phyloP scores from a whole-genome alignment of 92 coral and sea anemone species.

The Phenganax subtilis region DNA sequence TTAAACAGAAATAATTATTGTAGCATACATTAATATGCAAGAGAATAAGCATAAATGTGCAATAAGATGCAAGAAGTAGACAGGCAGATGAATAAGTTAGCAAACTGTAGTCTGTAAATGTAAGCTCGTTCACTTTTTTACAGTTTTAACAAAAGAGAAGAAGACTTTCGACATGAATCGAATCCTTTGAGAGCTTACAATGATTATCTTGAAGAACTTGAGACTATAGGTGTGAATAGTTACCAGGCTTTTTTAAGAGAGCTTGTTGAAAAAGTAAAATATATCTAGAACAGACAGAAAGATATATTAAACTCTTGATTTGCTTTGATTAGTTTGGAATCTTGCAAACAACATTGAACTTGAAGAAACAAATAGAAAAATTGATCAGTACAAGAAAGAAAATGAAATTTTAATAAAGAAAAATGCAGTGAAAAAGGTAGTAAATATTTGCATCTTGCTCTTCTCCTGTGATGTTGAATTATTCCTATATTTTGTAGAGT shows the following conservation, averaged over 20 bases:
- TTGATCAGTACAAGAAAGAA: conserved; percentile 85
- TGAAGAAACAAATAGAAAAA: conserved; percentile 78
- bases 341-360: conserved; percentile 86
- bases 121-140: not conserved
- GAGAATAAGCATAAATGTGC: not conserved
- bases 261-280: not conserved
- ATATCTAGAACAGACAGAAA: no score
- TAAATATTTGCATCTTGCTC: not conserved
- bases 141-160: conserved; percentile 92
- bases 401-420: conserved; percentile 82
- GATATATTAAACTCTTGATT: no score
- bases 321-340: conserved; percentile 68
- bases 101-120: no score
- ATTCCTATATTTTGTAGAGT: not conserved
- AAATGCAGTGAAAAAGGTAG: conserved; percentile 78
- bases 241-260: not conserved
- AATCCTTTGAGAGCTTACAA: conserved; percentile 80
- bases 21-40: not conserved
- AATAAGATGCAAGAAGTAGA: not conserved
- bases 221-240: conserved; percentile 55
- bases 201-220: conserved; percentile 93
- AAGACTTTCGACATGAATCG: conserved; percentile 61
- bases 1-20: not conserved
- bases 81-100: not conserved
- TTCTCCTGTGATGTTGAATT: not conserved